Conservation (phyloP, 2,888 invertebrate species). For the Epistrophe grossulariae region DNA sequence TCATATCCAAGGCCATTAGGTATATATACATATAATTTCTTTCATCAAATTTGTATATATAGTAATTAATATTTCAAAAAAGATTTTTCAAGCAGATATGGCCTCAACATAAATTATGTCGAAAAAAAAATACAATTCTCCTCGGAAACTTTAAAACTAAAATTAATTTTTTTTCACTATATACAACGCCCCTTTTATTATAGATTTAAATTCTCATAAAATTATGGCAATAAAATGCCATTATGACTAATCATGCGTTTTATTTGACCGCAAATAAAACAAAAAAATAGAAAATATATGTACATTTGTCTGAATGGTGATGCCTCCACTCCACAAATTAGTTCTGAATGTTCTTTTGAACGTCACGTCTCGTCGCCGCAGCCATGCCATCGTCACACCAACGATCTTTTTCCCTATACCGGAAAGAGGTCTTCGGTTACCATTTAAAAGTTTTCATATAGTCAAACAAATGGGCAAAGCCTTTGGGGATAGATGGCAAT, state of each 20-base stretch:
- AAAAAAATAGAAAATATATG: conserved; percentile 27
- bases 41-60: conserved; percentile 1
- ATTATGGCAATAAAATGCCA: conserved; percentile 55
- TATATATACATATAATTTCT: background rate
- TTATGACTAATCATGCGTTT: conserved; percentile 72
- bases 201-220: conserved; percentile 37
- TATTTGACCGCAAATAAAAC: conserved; percentile 61
- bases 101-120: conserved; percentile 13
- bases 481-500: conserved; percentile 58
- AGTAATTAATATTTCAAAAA: conserved; percentile 8
- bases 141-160: conserved; percentile 1
- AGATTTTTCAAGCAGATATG: background rate
- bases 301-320: background rate
- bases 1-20: conserved; percentile 12
- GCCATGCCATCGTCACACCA: conserved; percentile 25
- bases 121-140: background rate
- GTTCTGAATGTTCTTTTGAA: conserved; percentile 10
- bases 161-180: background rate
- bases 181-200: conserved; percentile 6
- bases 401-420: conserved; percentile 35
- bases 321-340: conserved; percentile 16
- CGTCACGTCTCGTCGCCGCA: conserved; percentile 36
- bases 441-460: conserved; percentile 43
- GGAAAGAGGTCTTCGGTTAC: conserved; percentile 70
- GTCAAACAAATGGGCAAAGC: conserved; percentile 29